A percentile compares a stretch with the other conserved stretches of the same genome.
Conservation (phyloP, 2,888 invertebrate genomes). For the Rotaria socialis region DNA sequence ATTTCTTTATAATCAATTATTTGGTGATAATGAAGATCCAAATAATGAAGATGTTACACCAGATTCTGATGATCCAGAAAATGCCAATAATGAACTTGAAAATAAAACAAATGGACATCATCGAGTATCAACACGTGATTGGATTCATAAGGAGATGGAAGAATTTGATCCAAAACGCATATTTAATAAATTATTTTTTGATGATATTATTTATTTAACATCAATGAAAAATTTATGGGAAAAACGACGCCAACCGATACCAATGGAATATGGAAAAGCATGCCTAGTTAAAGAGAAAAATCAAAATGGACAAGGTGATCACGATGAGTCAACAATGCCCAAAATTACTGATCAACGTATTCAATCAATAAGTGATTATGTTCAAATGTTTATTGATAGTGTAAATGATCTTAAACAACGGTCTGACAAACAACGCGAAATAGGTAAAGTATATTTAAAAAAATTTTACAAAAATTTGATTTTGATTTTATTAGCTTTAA, state of each 20-base stretch:
- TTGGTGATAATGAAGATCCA: conserved; percentile 73
- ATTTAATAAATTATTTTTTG: conserved; percentile 84
- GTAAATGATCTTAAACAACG: conserved; percentile 38
- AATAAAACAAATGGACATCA: conserved; percentile 4
- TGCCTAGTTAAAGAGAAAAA: neutral
- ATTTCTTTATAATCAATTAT: conserved; percentile 93
- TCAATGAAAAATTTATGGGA: conserved; percentile 94
- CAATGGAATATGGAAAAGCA: conserved; percentile 63
- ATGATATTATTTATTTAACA: conserved; percentile 87
- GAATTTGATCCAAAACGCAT: conserved; percentile 78
- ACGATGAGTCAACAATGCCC: neutral
- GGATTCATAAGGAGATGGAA: conserved; percentile 66
- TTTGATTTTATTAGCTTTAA: neutral
- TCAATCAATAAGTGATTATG: conserved; percentile 37
- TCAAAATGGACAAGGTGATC: neutral
- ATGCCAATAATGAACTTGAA: conserved; percentile 29
- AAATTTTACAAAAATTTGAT: too few relatives aligned
- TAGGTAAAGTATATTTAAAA: neutral
- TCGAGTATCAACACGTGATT: conserved; percentile 43
- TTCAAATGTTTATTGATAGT: conserved; percentile 41
- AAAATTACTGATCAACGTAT: conserved; percentile 35
- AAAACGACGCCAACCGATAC: conserved; percentile 74
- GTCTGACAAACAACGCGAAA: neutral
- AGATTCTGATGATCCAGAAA: conserved; percentile 86
- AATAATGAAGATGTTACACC: conserved; percentile 91